Evolutionary conservation across 2,888 invertebrate species (phyloP).

Genomic region (Sicus ferrugineus): DNA sequence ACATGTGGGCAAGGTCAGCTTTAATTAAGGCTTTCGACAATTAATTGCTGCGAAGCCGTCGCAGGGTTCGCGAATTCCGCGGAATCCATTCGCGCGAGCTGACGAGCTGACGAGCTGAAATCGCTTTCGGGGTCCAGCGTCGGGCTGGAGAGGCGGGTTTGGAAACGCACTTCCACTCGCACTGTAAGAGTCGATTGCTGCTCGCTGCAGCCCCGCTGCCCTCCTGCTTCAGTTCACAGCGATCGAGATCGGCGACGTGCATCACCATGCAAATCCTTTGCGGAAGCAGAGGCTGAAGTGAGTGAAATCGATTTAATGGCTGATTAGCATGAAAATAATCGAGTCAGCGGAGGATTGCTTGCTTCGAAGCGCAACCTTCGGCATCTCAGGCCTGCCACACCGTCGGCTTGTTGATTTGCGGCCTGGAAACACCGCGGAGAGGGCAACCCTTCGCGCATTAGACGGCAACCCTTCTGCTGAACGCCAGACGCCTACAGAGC

Average conservation of each 20-base stretch:
- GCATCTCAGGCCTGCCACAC: neutral
- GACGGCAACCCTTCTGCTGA: too few species aligned
- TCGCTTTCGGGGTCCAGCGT: too few species aligned
- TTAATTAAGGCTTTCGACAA: constrained; percentile 26
- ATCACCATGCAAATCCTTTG: constrained; percentile 29
- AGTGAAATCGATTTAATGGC: constrained; percentile 23
- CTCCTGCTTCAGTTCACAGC: too few species aligned
- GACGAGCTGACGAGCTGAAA: too few species aligned
- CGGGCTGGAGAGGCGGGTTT: too few species aligned
- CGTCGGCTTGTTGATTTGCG: neutral
- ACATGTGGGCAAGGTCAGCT: constrained; percentile 28
- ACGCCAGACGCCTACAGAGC: too few species aligned
- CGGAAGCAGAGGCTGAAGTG: constrained; percentile 24
- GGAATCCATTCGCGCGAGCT: too few species aligned
- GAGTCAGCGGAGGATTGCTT: neutral
- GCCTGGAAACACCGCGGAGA: neutral
- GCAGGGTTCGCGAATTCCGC: neutral
- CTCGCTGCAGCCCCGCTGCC: too few species aligned
- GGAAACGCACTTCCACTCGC: too few species aligned
- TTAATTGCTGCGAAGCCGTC: constrained; percentile 15
- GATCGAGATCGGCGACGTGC: too few species aligned
- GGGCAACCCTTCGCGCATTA: too few species aligned
- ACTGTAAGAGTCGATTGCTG: too few species aligned
- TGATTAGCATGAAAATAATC: neutral
- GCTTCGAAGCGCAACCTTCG: neutral